phyloP scores from a whole-genome alignment of 2,888 invertebrate genomes.

The Gymnoscelis rufifasciata region DNA sequence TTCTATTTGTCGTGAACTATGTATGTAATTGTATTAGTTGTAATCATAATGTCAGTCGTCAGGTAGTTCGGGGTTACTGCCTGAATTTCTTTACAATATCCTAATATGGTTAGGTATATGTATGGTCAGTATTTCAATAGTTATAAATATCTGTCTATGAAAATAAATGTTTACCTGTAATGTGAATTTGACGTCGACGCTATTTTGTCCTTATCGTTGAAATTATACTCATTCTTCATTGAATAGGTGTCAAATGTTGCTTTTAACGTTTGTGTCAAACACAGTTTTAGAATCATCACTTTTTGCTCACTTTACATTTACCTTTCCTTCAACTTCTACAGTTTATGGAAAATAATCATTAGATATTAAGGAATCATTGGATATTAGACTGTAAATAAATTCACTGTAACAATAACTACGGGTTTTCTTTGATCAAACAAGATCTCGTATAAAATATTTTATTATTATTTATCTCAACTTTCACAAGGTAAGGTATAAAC shows the following conservation, averaged over 20 bases:
- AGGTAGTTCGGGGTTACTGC: too few species aligned
- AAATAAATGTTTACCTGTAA: constrained; percentile 46
- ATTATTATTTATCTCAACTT: too few species aligned
- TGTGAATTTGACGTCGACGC: constrained; percentile 15
- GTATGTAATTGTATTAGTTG: not conserved
- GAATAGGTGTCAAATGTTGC: constrained; percentile 2
- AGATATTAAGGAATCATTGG: constrained; percentile 22
- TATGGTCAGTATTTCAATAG: constrained; percentile 40
- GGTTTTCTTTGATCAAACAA: constrained; percentile 18
- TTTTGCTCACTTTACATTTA: constrained; percentile 22
- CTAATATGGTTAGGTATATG: constrained; percentile 23
- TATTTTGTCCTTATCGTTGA: constrained; percentile 11
- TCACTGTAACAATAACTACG: constrained; percentile 32
- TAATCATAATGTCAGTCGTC: not conserved
- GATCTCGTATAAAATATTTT: too few species aligned
- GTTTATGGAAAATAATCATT: constrained; percentile 23
- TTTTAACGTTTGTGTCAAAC: constrained; percentile 25
- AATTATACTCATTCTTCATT: not conserved
- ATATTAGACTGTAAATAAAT: constrained; percentile 60
- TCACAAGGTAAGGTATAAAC: constrained; percentile 9
- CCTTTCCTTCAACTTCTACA: constrained; percentile 21
- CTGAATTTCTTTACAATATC: constrained; percentile 25
- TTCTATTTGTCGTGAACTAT: constrained; percentile 10
- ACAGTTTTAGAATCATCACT: constrained; percentile 20
- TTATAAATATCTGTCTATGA: constrained; percentile 43